Evolutionary conservation across 2,888 invertebrate genomes (phyloP).

Genomic region (Pyrochroa serraticornis): DNA sequence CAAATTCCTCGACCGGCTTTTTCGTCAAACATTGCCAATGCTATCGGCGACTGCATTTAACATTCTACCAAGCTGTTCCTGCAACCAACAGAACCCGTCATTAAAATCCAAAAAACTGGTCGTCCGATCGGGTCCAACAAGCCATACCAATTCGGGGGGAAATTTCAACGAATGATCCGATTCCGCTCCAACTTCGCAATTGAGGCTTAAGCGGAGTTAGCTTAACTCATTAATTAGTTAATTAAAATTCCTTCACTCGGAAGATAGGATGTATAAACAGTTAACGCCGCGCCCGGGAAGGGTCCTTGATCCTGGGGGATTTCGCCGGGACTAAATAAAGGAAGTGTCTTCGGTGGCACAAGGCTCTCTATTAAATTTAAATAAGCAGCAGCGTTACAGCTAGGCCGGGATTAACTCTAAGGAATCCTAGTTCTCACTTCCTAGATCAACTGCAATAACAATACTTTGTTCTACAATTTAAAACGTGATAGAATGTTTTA

Average conservation of each 20-base stretch:
- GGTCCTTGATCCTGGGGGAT: conserved; percentile 13
- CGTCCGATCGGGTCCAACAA: background rate
- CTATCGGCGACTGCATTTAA: conserved; percentile 7
- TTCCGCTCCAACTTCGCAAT: background rate
- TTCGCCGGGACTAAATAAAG: background rate
- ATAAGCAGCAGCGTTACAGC: no score
- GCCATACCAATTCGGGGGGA: conserved; percentile 13
- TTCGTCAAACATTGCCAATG: conserved; percentile 14
- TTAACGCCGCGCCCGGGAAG: conserved; percentile 7
- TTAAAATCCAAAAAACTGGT: conserved; percentile 21
- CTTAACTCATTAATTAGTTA: conserved; percentile 30
- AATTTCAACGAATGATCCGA: conserved; percentile 15
- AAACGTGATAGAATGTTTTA: conserved; percentile 5
- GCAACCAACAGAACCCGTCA: conserved; percentile 18
- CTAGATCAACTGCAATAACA: background rate
- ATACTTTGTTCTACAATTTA: background rate
- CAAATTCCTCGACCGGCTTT: conserved; percentile 19
- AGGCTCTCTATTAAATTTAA: no score
- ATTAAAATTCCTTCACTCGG: conserved; percentile 32
- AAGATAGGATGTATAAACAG: conserved; percentile 21
- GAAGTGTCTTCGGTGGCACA: no score
- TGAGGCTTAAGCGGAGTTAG: conserved; percentile 23
- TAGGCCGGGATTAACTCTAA: no score
- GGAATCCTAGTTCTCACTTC: no score
- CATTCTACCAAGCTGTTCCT: conserved; percentile 16